Evolutionary conservation across 2,797 vertebrate species (phyloP).

Genomic region (Xyrichtys novacula): DNA sequence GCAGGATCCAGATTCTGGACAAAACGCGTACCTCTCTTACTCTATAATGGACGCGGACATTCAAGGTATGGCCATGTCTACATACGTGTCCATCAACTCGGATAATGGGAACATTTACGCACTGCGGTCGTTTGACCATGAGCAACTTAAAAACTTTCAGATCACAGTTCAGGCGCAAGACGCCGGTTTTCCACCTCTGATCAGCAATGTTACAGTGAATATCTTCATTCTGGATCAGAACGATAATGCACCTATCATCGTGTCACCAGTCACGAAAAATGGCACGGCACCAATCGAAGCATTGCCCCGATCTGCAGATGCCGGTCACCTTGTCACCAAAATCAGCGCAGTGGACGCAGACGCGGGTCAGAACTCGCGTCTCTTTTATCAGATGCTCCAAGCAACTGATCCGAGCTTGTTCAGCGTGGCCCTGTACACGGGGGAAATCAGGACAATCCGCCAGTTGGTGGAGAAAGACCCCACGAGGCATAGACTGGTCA

Average conservation of each 20-base stretch:
- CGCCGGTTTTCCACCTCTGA: constrained; percentile 88
- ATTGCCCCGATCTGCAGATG: constrained; percentile 86
- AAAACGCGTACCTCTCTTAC: constrained; percentile 92
- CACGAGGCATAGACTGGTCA: constrained; percentile 85
- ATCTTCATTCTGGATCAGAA: constrained; percentile 92
- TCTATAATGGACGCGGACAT: constrained; percentile 87
- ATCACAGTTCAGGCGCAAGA: constrained; percentile 89
- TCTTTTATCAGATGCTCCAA: constrained; percentile 89
- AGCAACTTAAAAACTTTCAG: constrained; percentile 89
- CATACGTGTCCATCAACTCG: constrained; percentile 92
- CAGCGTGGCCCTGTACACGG: constrained; percentile 89
- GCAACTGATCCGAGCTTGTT: constrained; percentile 89
- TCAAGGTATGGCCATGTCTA: constrained; percentile 88
- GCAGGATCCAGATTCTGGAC: constrained; percentile 86
- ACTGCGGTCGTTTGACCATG: constrained; percentile 91
- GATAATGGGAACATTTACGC: constrained; percentile 93
- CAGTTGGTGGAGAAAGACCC: constrained; percentile 87
- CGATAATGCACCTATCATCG: constrained; percentile 88
- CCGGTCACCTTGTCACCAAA: constrained; percentile 87
- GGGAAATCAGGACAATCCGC: constrained; percentile 90
- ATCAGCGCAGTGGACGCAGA: constrained; percentile 85
- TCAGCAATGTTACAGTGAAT: constrained; percentile 85
- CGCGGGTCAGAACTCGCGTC: constrained; percentile 87
- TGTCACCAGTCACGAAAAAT: constrained; percentile 82
- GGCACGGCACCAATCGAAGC: constrained; percentile 80